phyloP scores from a whole-genome alignment of 2,113 vertebrate genomes.

The Pardalotus punctatus region DNA sequence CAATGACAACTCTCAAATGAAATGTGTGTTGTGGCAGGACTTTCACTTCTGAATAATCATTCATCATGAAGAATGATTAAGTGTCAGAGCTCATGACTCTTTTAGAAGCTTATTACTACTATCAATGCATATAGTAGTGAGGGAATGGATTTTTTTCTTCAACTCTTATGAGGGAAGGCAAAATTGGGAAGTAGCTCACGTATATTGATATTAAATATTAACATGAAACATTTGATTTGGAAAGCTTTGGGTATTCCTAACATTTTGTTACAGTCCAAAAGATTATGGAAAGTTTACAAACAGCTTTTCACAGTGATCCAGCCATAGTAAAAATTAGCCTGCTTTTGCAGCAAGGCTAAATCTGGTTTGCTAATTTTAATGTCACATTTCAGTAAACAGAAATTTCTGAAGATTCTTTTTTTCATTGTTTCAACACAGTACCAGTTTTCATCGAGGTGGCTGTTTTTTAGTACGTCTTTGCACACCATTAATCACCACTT shows the following conservation, averaged over 20 bases:
- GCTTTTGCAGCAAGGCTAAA: background rate
- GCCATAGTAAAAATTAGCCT: background rate
- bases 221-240: background rate
- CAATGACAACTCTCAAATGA: background rate
- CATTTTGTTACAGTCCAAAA: background rate
- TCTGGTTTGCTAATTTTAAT: background rate
- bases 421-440: background rate
- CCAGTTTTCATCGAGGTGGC: background rate
- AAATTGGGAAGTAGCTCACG: background rate
- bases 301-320: background rate
- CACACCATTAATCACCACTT: background rate
- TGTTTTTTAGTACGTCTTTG: background rate
- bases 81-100: background rate
- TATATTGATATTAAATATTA: background rate
- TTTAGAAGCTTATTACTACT: slow-evolving; percentile 13
- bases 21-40: slow-evolving; percentile 15
- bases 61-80: slow-evolving; percentile 14
- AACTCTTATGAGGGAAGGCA: background rate
- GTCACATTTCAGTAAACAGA: background rate
- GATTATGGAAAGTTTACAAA: background rate
- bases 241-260: background rate
- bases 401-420: background rate
- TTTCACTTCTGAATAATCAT: background rate
- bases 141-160: background rate
- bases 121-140: background rate